Evolutionary conservation across 2,113 vertebrate species (phyloP).

Genomic region (Candoia aspera): DNA sequence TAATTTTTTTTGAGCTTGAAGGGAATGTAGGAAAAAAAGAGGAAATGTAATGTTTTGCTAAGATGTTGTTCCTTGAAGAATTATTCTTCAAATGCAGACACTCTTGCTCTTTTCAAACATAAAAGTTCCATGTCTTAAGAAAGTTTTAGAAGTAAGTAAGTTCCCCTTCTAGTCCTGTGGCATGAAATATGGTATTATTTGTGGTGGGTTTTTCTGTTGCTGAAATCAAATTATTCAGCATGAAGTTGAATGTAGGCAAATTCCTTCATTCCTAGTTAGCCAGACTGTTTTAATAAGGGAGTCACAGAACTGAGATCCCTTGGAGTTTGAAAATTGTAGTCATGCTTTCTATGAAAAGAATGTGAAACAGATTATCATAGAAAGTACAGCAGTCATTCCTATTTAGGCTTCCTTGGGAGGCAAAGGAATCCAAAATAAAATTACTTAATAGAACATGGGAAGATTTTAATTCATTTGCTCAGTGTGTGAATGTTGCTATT

Average conservation of each 20-base stretch:
- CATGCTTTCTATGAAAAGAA: not conserved
- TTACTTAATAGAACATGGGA: not conserved
- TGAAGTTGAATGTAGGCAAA: constrained; percentile 20
- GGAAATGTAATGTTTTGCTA: not conserved
- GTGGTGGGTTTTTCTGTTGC: not conserved
- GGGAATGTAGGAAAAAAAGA: constrained; percentile 4
- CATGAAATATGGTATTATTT: not conserved
- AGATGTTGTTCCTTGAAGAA: not conserved
- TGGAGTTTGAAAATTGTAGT: not conserved
- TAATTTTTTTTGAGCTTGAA: not conserved
- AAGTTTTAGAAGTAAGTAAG: not conserved
- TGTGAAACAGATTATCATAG: not conserved
- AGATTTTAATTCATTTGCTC: not conserved
- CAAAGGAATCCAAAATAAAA: not conserved
- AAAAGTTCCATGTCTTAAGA: not conserved
- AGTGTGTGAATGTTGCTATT: constrained; percentile 11
- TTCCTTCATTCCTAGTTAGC: not conserved
- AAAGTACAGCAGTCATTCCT: constrained; percentile 12
- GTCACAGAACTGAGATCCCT: not conserved
- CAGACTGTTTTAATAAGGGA: not conserved
- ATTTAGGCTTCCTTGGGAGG: constrained; percentile 18
- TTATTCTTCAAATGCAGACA: constrained; percentile 2
- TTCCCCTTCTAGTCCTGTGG: constrained; percentile 7
- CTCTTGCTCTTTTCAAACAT: constrained; percentile 2
- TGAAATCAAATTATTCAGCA: not conserved